Evolutionary conservation across 1,140 invertebrate genomes (phyloP).

Genomic region (Microvelia longipes): DNA sequence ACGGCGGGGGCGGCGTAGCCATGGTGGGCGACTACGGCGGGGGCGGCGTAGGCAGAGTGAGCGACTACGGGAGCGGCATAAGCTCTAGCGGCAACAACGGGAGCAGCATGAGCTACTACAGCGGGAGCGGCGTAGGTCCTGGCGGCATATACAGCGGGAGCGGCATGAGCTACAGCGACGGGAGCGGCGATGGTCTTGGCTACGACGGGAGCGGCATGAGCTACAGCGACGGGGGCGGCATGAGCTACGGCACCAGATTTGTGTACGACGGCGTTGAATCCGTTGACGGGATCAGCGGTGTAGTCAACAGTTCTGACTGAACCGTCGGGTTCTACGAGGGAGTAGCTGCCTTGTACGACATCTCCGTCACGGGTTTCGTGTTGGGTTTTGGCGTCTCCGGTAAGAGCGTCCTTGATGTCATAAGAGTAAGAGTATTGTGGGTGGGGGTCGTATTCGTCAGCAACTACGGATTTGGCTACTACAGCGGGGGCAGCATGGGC

Average conservation of each 20-base stretch:
- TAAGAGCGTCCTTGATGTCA: slow-evolving; percentile 47
- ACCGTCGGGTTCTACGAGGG: slow-evolving; percentile 30
- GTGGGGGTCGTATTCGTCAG: slow-evolving; percentile 12
- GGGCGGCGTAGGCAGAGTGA: slow-evolving; percentile 26
- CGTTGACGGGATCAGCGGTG: slow-evolving; percentile 19
- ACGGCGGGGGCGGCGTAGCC: too few species aligned
- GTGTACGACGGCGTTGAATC: slow-evolving; percentile 11
- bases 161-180: slow-evolving; percentile 28
- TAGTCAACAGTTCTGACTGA: slow-evolving; percentile 21
- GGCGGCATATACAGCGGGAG: slow-evolving; percentile 30
- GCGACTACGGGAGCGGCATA: slow-evolving; percentile 23
- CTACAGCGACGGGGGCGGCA: slow-evolving; percentile 4
- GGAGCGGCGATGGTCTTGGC: slow-evolving; percentile 21
- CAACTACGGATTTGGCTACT: slow-evolving; percentile 25
- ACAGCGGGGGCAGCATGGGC: slow-evolving; percentile 23
- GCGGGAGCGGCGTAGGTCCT: slow-evolving; percentile 25
- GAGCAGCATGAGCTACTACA: slow-evolving; percentile 29
- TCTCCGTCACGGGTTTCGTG: slow-evolving; percentile 49
- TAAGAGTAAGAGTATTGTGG: slow-evolving; percentile 42
- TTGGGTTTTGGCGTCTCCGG: slow-evolving; percentile 48
- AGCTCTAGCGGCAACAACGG: slow-evolving; percentile 29
- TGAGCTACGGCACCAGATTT: slow-evolving; percentile 18
- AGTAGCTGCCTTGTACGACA: slow-evolving; percentile 48
- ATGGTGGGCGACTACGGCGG: slow-evolving; percentile 32
- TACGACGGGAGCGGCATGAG: slow-evolving; percentile 24